Percentiles rank a stretch among this genome's conserved stretches.
Conservation (phyloP, 2,113 vertebrate species). For the Odobenus rosmarus region DNA sequence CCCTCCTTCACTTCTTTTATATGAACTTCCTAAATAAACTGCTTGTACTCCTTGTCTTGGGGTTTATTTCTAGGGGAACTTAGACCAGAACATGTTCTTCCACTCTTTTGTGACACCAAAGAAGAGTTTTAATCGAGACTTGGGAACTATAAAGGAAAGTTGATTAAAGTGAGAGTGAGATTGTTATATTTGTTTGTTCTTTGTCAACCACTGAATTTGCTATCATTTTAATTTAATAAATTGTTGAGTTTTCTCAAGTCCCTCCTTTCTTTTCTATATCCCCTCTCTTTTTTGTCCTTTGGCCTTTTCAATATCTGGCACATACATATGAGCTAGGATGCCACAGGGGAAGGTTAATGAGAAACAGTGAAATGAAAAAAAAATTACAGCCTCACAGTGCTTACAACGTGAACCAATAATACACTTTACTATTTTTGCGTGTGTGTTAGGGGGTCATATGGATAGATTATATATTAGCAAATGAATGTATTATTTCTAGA, state of each 20-base stretch:
- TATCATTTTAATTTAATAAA: neutral
- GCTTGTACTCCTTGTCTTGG: neutral
- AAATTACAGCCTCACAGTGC: neutral
- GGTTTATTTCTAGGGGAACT: neutral
- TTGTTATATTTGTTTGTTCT: neutral
- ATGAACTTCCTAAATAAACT: slow-evolving; percentile 18
- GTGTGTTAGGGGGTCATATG: neutral
- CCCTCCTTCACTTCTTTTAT: neutral
- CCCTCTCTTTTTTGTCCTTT: neutral
- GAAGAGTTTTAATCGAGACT: neutral
- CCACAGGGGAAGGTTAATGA: neutral
- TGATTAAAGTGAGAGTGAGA: neutral
- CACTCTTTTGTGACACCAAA: neutral
- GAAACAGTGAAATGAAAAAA: neutral
- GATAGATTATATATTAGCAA: neutral
- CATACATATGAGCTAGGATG: neutral
- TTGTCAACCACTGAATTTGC: neutral
- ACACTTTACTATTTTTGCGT: neutral
- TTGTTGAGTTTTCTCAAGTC: neutral
- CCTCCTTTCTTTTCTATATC: neutral
- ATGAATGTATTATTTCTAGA: slow-evolving; percentile 5
- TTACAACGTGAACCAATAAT: neutral
- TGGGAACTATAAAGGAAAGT: neutral
- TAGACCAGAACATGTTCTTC: neutral
- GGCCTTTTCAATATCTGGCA: neutral